Conservation (phyloP, 1,140 invertebrate genomes). For the Agrypnia vestita region DNA sequence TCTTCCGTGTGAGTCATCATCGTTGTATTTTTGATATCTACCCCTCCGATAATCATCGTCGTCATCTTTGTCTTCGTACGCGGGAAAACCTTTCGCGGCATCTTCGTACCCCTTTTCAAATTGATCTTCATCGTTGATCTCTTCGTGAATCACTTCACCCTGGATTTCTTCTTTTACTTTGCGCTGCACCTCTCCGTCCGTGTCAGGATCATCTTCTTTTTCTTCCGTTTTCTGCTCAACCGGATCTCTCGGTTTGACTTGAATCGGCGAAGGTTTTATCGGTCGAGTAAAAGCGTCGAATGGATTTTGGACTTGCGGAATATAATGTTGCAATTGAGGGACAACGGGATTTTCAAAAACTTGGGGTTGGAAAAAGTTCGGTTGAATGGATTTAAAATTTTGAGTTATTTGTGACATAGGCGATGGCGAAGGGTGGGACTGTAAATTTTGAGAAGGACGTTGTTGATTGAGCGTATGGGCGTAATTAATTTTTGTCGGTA, state of each 20-base stretch:
- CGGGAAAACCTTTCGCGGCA: slow-evolving; percentile 67
- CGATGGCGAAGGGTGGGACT: slow-evolving; percentile 1
- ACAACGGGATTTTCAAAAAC: slow-evolving; percentile 55
- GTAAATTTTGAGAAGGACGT: slow-evolving; percentile 17
- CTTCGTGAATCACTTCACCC: slow-evolving; percentile 63
- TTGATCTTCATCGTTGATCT: slow-evolving; percentile 69
- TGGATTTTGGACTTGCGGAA: slow-evolving; percentile 47
- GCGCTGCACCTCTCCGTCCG: slow-evolving; percentile 63
- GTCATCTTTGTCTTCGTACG: slow-evolving; percentile 63
- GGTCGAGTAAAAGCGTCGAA: slow-evolving; percentile 48
- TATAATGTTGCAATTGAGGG: slow-evolving; percentile 53
- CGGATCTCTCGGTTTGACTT: slow-evolving; percentile 29
- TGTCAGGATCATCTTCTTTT: slow-evolving; percentile 63
- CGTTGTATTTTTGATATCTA: slow-evolving; percentile 38
- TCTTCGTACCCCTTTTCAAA: slow-evolving; percentile 70
- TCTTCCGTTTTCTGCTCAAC: background rate
- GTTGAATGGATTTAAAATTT: slow-evolving; percentile 42
- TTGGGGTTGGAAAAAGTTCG: slow-evolving; percentile 53
- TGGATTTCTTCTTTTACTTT: slow-evolving; percentile 64
- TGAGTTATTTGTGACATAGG: slow-evolving; percentile 36
- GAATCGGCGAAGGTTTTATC: slow-evolving; percentile 5
- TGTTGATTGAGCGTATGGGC: slow-evolving; percentile 9
- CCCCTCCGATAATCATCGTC: slow-evolving; percentile 49
- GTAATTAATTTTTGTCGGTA: slow-evolving; percentile 35
- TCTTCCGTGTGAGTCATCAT: slow-evolving; percentile 43